Evolutionary conservation across 2,113 vertebrate species (phyloP), one percentile per base, ranked within the genome.

Genomic region (Ariopsis seemanni): DNA sequence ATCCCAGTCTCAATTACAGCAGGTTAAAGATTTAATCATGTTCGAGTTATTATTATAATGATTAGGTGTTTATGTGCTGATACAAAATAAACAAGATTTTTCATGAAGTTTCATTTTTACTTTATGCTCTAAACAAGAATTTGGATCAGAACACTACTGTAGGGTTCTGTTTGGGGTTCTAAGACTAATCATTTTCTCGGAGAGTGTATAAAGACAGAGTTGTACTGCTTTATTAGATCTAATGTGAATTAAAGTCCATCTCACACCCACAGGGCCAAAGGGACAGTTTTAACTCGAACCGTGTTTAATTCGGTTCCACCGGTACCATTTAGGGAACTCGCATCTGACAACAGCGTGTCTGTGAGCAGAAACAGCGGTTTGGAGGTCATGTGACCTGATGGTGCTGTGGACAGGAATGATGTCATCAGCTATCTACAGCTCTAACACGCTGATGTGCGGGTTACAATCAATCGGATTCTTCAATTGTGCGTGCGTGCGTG

Each of bases 361-460:
- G 1, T n/a, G 18, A 74, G 71, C 34, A 75, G 42, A 75, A 75
- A 50, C 42, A 50, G 72, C 12, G 22, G 50, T 15, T 22, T 77
- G 74, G 72, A 77, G 50, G 74, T 77, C 74, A 77, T 77, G 74
- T 77, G 74, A 77, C 50, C 50, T 14, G 50, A n/a, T 25, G 22
- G 48, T 52, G 72, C 42, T 53, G 48, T 15, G 50, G 22, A 53
- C 20, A 77, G 20, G 74, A 78, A 78, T 55, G 25, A 78, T 55
- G 50, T 78, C 50, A 78, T 27, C 25, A 15, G 1, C 25, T 2
- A 27, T 27, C 12, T n/a, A n/a, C 75, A 15, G 20, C 25, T 53
- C 7, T 6, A 77, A 77, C 74, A 53, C 2, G 4, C 14, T 7
- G 72, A 74, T 22, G 18, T 77, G 74, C 22, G 0, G 10, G 3